Evolutionary conservation across 2,888 invertebrate genomes (phyloP).

Genomic region (Thalpophila matura): DNA sequence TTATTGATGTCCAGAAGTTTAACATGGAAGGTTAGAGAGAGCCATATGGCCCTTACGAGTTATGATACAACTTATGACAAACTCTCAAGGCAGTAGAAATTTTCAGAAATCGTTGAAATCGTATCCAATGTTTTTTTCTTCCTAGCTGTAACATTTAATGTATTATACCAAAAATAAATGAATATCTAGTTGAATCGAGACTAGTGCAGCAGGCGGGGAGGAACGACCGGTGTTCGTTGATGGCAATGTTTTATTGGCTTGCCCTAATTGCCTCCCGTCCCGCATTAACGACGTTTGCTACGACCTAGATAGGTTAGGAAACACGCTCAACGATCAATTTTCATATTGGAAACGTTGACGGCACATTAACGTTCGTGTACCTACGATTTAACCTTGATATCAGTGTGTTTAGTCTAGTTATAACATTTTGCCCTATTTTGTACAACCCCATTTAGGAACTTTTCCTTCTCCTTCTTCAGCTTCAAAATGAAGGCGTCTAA

Average conservation of each 20-base stretch:
- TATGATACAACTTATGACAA: neutral
- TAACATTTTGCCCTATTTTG: neutral
- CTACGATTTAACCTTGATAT: slow-evolving; percentile 22
- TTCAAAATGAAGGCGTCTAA: neutral
- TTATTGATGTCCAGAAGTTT: slow-evolving; percentile 10
- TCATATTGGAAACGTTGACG: slow-evolving; percentile 61
- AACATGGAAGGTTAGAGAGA: slow-evolving; percentile 7
- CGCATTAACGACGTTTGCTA: slow-evolving; percentile 79
- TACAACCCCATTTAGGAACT: slow-evolving; percentile 9
- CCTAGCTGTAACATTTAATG: neutral
- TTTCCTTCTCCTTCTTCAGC: neutral
- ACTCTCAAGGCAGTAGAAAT: neutral
- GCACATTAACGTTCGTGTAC: slow-evolving; percentile 31
- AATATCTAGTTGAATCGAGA: slow-evolving; percentile 31
- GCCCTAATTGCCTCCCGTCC: slow-evolving; percentile 85
- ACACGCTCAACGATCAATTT: slow-evolving; percentile 65
- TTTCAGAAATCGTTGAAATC: neutral
- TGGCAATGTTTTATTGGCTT: slow-evolving; percentile 83
- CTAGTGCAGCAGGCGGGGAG: slow-evolving; percentile 66
- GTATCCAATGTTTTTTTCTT: neutral
- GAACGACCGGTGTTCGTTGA: slow-evolving; percentile 77
- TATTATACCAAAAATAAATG: slow-evolving; percentile 25
- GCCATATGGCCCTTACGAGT: neutral
- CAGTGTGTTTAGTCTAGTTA: neutral
- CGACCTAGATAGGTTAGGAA: slow-evolving; percentile 77